phyloP scores from a whole-genome alignment of 2,113 vertebrate species.

The Calonectris borealis region DNA sequence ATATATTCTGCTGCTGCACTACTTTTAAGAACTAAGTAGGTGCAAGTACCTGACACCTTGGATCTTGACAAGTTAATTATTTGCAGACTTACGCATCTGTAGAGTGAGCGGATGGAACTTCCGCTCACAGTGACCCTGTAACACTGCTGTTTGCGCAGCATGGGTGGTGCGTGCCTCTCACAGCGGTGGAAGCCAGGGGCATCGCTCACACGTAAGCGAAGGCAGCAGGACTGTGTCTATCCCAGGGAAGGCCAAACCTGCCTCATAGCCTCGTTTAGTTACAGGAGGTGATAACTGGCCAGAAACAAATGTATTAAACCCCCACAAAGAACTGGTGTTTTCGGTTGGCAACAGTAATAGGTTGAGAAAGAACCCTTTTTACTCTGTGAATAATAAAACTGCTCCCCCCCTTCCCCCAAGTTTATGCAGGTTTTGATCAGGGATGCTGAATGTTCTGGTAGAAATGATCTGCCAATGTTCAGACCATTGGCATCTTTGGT shows the following conservation, averaged over 20 bases:
- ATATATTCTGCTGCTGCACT: neutral
- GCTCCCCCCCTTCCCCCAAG: neutral
- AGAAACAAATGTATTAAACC: neutral
- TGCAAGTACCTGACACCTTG: neutral
- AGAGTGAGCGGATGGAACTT: neutral
- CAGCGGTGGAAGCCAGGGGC: neutral
- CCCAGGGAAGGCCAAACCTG: neutral
- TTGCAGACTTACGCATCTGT: neutral
- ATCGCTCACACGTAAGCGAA: rapidly evolving
- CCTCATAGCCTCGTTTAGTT: neutral
- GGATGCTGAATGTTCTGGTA: too few relatives aligned
- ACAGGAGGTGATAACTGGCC: neutral
- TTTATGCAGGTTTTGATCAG: neutral
- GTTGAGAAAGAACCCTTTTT: neutral
- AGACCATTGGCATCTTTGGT: neutral
- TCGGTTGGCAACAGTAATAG: neutral
- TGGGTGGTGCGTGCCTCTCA: rapidly evolving
- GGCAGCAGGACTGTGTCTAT: too few relatives aligned
- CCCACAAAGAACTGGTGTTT: neutral
- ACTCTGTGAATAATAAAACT: neutral
- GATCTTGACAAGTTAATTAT: neutral
- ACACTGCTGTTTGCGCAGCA: rapidly evolving
- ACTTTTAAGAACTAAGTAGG: neutral
- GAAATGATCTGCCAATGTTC: neutral
- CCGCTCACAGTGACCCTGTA: rapidly evolving